phyloP scores from a whole-genome alignment of 2,113 vertebrate species.

The Paramisgurnus dabryanus region DNA sequence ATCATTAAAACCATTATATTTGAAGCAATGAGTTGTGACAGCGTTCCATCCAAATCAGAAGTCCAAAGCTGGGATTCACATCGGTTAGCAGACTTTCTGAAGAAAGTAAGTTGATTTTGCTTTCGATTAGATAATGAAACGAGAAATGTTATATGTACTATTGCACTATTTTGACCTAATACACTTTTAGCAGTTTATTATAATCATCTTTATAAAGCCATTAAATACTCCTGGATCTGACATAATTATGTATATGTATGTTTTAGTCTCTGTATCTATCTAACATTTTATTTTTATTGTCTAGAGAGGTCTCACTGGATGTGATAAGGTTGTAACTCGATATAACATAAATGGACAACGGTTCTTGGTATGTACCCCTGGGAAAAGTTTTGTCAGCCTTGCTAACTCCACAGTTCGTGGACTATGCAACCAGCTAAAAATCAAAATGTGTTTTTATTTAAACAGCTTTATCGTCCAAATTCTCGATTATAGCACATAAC shows the following conservation, averaged over 20 bases:
- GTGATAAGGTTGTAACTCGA: constrained; percentile 85
- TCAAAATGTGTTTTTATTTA: neutral
- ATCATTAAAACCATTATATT: neutral
- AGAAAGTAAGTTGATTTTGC: constrained; percentile 63
- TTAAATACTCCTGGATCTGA: too few relatives aligned
- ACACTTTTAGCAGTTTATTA: too few relatives aligned
- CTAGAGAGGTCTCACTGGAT: constrained; percentile 84
- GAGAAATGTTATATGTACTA: too few relatives aligned
- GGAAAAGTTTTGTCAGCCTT: neutral
- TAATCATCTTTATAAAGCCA: too few relatives aligned
- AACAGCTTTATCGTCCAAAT: neutral
- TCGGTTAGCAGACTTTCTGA: constrained; percentile 81
- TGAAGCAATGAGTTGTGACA: constrained; percentile 79
- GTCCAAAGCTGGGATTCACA: constrained; percentile 82
- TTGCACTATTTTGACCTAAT: too few relatives aligned
- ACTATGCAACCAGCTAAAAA: neutral
- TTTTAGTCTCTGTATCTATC: neutral
- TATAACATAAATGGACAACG: constrained; percentile 82
- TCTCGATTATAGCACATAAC: too few relatives aligned
- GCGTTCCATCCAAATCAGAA: constrained; percentile 78
- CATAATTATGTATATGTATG: neutral
- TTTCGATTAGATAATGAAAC: neutral
- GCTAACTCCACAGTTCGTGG: neutral
- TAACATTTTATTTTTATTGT: neutral
- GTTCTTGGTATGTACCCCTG: constrained; percentile 85